Base-by-base conservation (phyloP, 2,888 invertebrate species). In the Hyposoter didymator region DNA sequence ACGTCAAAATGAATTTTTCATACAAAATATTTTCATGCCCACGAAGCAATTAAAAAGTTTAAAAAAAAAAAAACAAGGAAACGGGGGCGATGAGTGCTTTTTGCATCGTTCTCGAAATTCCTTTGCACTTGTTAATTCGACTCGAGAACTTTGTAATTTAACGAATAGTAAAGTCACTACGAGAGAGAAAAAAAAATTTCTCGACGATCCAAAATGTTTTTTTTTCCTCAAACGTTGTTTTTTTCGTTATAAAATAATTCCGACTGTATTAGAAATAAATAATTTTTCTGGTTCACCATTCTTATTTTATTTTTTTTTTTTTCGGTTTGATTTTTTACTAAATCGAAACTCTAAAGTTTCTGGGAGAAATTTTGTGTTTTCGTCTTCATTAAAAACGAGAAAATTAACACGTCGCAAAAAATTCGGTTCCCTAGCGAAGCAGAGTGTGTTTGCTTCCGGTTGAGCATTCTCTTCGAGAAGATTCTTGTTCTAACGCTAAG, bases 401-500 rank as follows among this genome's bases (percentile, higher is more conserved):
- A 55, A 45, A 69, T 14, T 49, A 17, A 4, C 10, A 49, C 22
- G 28, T 47, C 8, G n/a, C 14, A 12, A 73, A 55, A 32, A 67
- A 81, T 82, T 67, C 19, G 55, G 82, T 84, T 45, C 82, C 10
- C 8, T 43, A 12, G 19, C 19, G 39, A 3, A 39, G 43, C 35
- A 19, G 19, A 43, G 6, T 39, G 43, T 19, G 67, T 43, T 67
- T 19, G 2, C 62, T 82, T 72, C 76, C 76, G 76, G 82, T 72
- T 45, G 55, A 52, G 32, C 76, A 39, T 74, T 39, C 39, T 39
- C 73, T 62, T 67, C 73, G 78, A 78, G 78, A 67, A 78, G 83
- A 73, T n/a, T 39, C 32, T 19, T 39, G 39, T 39, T 47, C 43
- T 55, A 28, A 12, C 47, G 70, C 49, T 55, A n/a, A n/a, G 72